A percentile compares a stretch with the other conserved stretches of the same genome.
phyloP scores from a whole-genome alignment of 64 coral and sea anemone genomes.

The Montipora sp. region DNA sequence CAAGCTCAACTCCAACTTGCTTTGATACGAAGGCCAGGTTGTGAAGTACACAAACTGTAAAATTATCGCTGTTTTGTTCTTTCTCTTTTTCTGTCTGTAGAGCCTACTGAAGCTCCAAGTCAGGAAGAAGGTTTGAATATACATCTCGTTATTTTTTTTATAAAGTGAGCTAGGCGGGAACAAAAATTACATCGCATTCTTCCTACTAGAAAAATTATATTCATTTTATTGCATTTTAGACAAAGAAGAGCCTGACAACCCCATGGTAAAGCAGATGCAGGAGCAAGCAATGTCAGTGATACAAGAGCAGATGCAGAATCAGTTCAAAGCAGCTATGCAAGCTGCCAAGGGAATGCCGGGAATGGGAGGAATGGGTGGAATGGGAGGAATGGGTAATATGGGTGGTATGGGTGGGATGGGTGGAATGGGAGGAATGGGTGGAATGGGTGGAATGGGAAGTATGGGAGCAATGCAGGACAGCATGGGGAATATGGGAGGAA shows the following conservation, averaged over 20 bases:
- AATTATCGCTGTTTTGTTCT: not conserved
- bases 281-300: conserved; percentile 78
- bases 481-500: conserved; percentile 37
- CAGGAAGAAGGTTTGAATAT: not conserved
- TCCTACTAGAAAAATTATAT: not conserved
- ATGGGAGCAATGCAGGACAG: conserved; percentile 23
- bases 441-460: conserved; percentile 44
- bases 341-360: conserved; percentile 60
- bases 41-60: not conserved
- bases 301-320: conserved; percentile 52
- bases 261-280: conserved; percentile 67
- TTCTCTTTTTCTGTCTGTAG: not conserved
- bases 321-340: conserved; percentile 49
- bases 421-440: conserved; percentile 28
- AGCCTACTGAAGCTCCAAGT: conserved; percentile 6
- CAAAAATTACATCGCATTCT: not conserved
- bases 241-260: conserved; percentile 37
- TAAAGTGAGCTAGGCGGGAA: not conserved
- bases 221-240: not conserved
- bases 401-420: conserved; percentile 58
- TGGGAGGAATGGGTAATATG: conserved; percentile 23
- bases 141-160: not conserved
- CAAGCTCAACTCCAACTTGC: too few relatives aligned
- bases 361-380: conserved; percentile 49
- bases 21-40: too few relatives aligned